These are phyloP conservation scores for Nyctereutes procyonoides DNA, from an alignment of 2,113 vertebrate genomes.

Conservation along the genomic window DNA sequence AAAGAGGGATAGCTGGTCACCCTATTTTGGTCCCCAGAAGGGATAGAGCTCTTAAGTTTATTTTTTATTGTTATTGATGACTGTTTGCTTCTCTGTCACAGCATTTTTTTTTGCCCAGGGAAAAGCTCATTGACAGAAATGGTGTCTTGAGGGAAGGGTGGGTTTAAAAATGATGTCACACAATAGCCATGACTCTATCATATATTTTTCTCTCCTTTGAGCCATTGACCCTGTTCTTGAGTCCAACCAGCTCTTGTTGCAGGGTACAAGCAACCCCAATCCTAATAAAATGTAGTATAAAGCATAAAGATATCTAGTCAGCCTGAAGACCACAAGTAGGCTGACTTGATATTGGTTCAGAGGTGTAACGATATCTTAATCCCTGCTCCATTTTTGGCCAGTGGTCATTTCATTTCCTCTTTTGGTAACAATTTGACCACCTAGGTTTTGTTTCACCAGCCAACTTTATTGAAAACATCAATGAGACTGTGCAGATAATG, in stretches of 20 bases:
- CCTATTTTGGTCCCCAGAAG: neutral
- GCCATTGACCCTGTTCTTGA: no score
- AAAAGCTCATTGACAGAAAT: neutral
- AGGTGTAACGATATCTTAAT: fast-evolving
- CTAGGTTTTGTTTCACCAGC: neutral
- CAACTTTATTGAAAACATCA: neutral
- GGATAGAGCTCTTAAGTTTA: neutral
- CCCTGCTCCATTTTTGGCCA: neutral
- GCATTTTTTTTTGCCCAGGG: neutral
- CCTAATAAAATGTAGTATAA: neutral
- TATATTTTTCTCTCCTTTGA: neutral
- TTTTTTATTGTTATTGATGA: neutral
- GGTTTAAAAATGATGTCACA: neutral
- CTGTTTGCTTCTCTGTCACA: neutral
- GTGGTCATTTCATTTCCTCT: neutral
- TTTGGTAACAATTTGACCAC: neutral
- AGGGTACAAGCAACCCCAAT: neutral
- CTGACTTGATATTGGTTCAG: no score
- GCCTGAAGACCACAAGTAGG: neutral
- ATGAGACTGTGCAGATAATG: fast-evolving
- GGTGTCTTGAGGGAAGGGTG: neutral
- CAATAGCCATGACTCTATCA: fast-evolving
- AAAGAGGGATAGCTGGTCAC: neutral
- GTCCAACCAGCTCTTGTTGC: neutral
- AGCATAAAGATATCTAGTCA: neutral